Evolutionary conservation across 2,888 invertebrate genomes (phyloP).

Genomic region (Ariolimax columbianus): DNA sequence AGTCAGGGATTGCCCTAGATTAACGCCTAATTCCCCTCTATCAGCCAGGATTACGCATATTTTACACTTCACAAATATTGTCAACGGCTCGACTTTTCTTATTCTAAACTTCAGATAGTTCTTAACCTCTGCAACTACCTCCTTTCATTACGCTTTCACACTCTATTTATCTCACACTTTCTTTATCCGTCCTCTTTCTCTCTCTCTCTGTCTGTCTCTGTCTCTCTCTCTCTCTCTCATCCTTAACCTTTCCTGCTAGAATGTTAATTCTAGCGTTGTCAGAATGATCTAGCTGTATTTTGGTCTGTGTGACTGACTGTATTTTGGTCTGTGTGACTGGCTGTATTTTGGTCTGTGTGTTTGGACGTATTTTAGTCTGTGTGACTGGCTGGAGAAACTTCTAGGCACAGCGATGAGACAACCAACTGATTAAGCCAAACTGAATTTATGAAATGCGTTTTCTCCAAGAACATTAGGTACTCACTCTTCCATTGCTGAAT

Average conservation of each 20-base stretch:
- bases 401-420: too few relatives aligned
- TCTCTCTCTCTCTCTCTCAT: too few relatives aligned
- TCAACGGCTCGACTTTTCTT: neutral
- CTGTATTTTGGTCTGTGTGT: neutral
- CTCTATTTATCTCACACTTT: neutral
- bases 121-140: neutral
- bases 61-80: constrained; percentile 26
- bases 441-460: too few relatives aligned
- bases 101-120: constrained; percentile 20
- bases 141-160: too few relatives aligned
- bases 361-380: too few relatives aligned
- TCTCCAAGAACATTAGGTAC: too few relatives aligned
- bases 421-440: too few relatives aligned
- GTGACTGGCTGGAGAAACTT: too few relatives aligned
- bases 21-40: constrained; percentile 29
- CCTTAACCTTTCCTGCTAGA: neutral
- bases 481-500: too few relatives aligned
- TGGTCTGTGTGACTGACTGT: neutral
- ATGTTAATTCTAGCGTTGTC: neutral
- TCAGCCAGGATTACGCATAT: constrained; percentile 30
- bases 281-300: neutral
- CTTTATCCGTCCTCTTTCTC: too few relatives aligned
- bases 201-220: too few relatives aligned
- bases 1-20: neutral
- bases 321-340: too few relatives aligned